Percentiles rank a stretch among this genome's conserved stretches.
Conservation (phyloP, 2,113 vertebrate genomes). For the Prionailurus bengalensis region DNA sequence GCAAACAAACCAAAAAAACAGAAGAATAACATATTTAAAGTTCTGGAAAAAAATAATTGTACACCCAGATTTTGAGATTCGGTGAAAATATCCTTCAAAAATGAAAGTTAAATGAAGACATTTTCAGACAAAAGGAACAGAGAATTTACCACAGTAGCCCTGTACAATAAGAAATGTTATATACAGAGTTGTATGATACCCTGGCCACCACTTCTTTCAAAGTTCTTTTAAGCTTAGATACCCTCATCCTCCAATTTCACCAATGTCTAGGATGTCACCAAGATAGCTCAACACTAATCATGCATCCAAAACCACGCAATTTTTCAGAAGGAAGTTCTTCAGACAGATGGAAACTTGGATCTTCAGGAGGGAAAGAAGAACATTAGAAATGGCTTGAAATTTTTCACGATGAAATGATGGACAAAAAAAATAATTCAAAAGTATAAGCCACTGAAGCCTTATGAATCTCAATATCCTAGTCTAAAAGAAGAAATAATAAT, state of each 20-base stretch:
- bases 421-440: conserved; percentile 45
- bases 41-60: neutral
- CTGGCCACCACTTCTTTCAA: neutral
- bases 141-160: neutral
- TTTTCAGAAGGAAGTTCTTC: neutral
- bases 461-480: neutral
- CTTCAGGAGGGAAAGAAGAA: conserved; percentile 15
- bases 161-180: neutral
- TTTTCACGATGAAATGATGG: conserved; percentile 26
- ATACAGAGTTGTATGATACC: conserved; percentile 8
- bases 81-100: conserved; percentile 51
- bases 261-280: neutral
- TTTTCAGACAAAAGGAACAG: neutral
- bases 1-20: conserved; percentile 12
- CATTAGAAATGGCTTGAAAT: neutral
- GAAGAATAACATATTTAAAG: neutral
- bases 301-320: neutral
- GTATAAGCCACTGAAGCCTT: neutral
- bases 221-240: conserved; percentile 21
- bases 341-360: neutral
- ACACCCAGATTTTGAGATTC: conserved; percentile 16
- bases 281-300: neutral
- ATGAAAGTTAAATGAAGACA: conserved; percentile 47
- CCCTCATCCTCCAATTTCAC: neutral
- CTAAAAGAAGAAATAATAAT: conserved; percentile 46